Evolutionary conservation across 2,888 invertebrate species (phyloP), one percentile per base, ranked within the genome.

Genomic region (Lysandra bellargus): DNA sequence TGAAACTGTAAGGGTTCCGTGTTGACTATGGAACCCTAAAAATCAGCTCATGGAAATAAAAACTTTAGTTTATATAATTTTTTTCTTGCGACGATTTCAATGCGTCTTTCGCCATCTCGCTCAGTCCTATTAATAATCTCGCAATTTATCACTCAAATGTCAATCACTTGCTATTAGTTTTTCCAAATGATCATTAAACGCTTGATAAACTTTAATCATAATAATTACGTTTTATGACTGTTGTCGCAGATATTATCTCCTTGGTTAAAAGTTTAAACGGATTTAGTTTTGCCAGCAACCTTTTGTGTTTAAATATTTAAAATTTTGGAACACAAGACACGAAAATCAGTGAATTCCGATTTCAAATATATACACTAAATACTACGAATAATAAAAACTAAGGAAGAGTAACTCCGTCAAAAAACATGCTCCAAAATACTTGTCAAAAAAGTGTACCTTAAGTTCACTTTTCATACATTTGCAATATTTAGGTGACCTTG

Each of bases 141-240:
- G 78, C 44, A 4, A 78, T 60, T 61, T 49, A 53, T 72, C 72
- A 73, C 60, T 57, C 17, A 30, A 74, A 74, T 44, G 53, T 53
- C 74, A 73, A 44, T 76, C 76, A 33, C 53, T 44, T 6, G 49
- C 49, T n/a, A 23, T 53, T 33, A 6, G 30, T 76, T 53, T 40
- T 75, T 79, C 9, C 37, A 60, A 23, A 72, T 53, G 12, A 78
- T 78, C 53, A 76, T 78, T 81, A 85, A 85, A 74, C 30, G n/a
- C 75, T 75, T 75, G 49, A 49, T 74, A 74, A 9, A 69, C 69
- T 33, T 69, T 33, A 33, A 33, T 69, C 64, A 33, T 30, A 33
- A 69, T 69, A 69, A 33, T 69, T 69, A 69, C 12, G 30, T 69
- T 69, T 30, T 14, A 33, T 30, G 30, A 64, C 30, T 64, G 64